phyloP scores from a whole-genome alignment of 2,797 vertebrate species.

The Acanthornis magna region DNA sequence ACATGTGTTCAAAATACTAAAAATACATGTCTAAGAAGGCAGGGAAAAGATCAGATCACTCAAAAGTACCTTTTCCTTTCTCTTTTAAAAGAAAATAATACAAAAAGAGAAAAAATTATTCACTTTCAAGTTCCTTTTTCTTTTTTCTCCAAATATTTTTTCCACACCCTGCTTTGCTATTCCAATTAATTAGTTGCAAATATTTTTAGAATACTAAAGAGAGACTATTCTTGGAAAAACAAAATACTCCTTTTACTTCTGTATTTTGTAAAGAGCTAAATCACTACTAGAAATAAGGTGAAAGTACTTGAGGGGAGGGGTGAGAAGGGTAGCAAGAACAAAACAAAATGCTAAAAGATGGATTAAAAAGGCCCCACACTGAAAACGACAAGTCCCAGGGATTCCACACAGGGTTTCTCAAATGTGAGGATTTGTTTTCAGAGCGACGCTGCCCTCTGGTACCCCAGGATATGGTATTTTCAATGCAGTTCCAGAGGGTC shows the following conservation, averaged over 20 bases:
- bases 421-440: constrained; percentile 7
- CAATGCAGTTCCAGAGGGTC: constrained; percentile 26
- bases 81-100: not conserved
- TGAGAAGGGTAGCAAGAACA: not conserved
- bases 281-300: not conserved
- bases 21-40: constrained; percentile 9
- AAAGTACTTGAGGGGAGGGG: not conserved
- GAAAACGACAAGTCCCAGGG: not conserved
- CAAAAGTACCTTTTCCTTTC: not conserved
- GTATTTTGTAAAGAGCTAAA: not conserved
- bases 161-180: not conserved
- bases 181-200: not conserved
- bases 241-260: not conserved
- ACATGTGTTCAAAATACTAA: constrained; percentile 50
- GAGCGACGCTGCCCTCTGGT: constrained; percentile 28
- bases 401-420: not conserved
- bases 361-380: not conserved
- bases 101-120: rapidly evolving
- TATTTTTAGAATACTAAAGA: not conserved
- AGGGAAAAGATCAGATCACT: not conserved
- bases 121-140: not conserved
- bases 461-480: constrained; percentile 7
- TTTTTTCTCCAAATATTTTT: not conserved
- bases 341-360: constrained; percentile 8
- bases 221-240: not conserved